phyloP scores from a whole-genome alignment of 1,140 invertebrate species.

The Arion vulgaris region DNA sequence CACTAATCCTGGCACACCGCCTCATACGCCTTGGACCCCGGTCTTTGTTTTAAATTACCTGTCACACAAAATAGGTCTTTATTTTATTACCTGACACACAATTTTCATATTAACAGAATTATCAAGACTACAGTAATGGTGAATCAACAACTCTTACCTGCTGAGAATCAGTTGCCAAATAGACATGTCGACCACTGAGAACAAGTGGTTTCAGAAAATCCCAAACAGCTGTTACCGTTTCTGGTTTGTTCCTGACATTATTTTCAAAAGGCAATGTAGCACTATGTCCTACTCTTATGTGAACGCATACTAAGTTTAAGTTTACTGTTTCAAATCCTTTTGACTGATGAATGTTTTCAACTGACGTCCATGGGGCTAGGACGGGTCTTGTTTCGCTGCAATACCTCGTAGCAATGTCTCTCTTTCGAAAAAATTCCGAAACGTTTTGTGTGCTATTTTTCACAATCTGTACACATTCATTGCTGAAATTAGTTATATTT shows the following conservation, averaged over 20 bases:
- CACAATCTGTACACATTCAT: not conserved
- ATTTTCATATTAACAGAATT: no score
- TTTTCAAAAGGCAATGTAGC: not conserved
- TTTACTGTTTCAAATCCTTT: slow-evolving; percentile 10
- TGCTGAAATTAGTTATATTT: not conserved
- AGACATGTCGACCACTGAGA: not conserved
- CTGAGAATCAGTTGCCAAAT: not conserved
- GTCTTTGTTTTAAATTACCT: no score
- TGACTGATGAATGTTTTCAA: not conserved
- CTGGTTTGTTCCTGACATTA: not conserved
- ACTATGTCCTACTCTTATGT: slow-evolving; percentile 5
- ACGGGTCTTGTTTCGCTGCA: not conserved
- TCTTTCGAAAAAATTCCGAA: not conserved
- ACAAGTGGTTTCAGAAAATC: not conserved
- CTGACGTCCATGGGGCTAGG: not conserved
- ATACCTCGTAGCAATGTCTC: not conserved
- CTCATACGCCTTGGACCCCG: no score
- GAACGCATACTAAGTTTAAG: slow-evolving; percentile 15
- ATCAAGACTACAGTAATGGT: no score
- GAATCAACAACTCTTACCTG: not conserved
- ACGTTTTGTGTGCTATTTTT: not conserved
- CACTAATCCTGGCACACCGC: no score
- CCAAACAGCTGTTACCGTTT: not conserved
- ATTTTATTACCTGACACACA: no score
- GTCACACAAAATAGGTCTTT: no score